These are phyloP conservation scores for Encarsia formosa DNA, from an alignment of 2,888 invertebrate genomes.

Conservation along the genomic window DNA sequence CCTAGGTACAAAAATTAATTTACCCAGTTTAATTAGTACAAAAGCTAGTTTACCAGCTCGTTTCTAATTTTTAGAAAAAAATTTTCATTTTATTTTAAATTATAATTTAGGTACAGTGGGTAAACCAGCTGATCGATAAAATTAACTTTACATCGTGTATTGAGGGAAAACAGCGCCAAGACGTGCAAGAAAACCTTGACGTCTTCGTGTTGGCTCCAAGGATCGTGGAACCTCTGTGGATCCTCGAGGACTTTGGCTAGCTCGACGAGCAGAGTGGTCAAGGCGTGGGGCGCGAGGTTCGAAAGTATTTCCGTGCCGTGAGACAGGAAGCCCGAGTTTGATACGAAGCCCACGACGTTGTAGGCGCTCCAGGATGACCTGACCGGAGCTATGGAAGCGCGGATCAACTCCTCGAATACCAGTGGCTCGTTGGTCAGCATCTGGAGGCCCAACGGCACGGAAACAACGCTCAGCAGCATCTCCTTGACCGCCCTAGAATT, in stretches of 20 bases:
- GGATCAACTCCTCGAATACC: conserved; percentile 44
- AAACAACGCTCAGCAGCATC: conserved; percentile 41
- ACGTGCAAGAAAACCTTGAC: conserved; percentile 41
- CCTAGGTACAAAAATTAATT: conserved; percentile 32
- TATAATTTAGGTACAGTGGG: no score
- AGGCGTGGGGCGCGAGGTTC: conserved; percentile 41
- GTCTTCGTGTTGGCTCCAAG: conserved; percentile 39
- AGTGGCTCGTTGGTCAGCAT: conserved; percentile 37
- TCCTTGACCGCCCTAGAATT: conserved; percentile 38
- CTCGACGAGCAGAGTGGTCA: conserved; percentile 43
- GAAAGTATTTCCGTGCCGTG: conserved; percentile 37
- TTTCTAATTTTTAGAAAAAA: neutral
- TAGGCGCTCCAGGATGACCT: conserved; percentile 43
- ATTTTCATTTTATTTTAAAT: neutral
- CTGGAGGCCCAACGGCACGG: conserved; percentile 41
- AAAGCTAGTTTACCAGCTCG: neutral
- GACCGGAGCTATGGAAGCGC: conserved; percentile 42
- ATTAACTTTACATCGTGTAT: conserved; percentile 45
- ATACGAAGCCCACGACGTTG: conserved; percentile 42
- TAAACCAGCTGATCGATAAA: no score
- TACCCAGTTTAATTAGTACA: neutral
- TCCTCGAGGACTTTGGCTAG: conserved; percentile 39
- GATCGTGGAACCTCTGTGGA: conserved; percentile 41
- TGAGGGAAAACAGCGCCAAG: conserved; percentile 42
- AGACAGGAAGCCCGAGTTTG: conserved; percentile 39